Evolutionary conservation across 2,797 vertebrate species (phyloP), one percentile per base, ranked within the genome.

Genomic region (Parotocinclus haroldoi): DNA sequence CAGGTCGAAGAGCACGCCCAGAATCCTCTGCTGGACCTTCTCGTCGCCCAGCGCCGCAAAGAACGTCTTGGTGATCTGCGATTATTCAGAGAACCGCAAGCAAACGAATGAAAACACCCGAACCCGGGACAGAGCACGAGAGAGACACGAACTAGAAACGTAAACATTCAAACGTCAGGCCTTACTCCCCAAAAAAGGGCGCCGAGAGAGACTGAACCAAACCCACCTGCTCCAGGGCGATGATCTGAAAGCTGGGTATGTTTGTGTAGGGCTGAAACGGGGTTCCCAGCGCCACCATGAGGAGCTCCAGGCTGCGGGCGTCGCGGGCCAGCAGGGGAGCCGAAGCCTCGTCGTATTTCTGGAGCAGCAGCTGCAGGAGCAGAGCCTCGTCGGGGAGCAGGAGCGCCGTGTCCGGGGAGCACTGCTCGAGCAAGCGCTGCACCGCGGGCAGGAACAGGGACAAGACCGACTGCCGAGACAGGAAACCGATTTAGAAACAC

Each of bases 11-110:
- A 98, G 73, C 7, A 89, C 79, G 14, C 86, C 84, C 45, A 99
- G 77, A 0, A 99, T 83, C 71, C 86, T 92, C 87, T 95, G 92
- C 78, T 96, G 94, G 72, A 94, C 85, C 59, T 73, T 83, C 54
- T 88, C 88, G 40, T 92, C 90, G 1, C 80, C 84, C 9, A 98
- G 1, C 6, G 93, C 86, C 3, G 89, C 79, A 77, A 96, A 98
- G 86, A 98, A 98, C 0, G 88, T 65, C 75, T 93, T 95, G 0
- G 92, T 94, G 62, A 99, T 92, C 96, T 99, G 85, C 7, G 76
- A 27, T 49, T 10, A 27, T 12, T 37, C 27, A 36, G 68, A 63
- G n/a, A n/a, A n/a, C n/a, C n/a, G n/a, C n/a, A n/a, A n/a, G n/a
- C n/a, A n/a, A n/a, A n/a, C n/a, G n/a, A n/a, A n/a, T n/a, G n/a